Percentiles rank a stretch among this genome's conserved stretches.
phyloP scores from a whole-genome alignment of 2,113 vertebrate species.

The Potamarius usumacintae region DNA sequence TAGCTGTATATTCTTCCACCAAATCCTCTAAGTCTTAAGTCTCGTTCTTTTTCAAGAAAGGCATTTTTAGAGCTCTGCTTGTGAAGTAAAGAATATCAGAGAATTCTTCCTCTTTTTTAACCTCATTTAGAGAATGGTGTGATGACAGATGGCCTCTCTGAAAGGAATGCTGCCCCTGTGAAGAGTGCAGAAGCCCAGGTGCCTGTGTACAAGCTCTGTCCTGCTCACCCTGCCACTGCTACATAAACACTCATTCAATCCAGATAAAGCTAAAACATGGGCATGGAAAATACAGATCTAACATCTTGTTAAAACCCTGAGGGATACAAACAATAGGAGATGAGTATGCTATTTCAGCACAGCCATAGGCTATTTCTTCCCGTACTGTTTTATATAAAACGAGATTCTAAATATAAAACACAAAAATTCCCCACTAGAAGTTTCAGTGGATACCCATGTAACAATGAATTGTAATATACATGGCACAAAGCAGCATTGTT shows the following conservation, averaged over 20 bases:
- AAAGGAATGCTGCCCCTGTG: slow-evolving; percentile 42
- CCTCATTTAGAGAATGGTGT: slow-evolving; percentile 59
- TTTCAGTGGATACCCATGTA: background rate
- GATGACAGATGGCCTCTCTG: slow-evolving; percentile 52
- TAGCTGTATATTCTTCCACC: background rate
- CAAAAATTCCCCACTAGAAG: background rate
- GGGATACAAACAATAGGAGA: slow-evolving; percentile 5
- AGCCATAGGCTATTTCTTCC: background rate
- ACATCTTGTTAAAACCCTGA: slow-evolving; percentile 16
- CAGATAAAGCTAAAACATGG: slow-evolving; percentile 14
- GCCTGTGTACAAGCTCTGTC: slow-evolving; percentile 31
- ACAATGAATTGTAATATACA: background rate
- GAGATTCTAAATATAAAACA: slow-evolving; percentile 1
- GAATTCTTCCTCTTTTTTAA: background rate
- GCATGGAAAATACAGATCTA: background rate
- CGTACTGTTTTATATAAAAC: slow-evolving; percentile 14
- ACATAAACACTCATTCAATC: slow-evolving; percentile 23
- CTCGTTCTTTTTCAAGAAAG: background rate
- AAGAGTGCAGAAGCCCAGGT: slow-evolving; percentile 59
- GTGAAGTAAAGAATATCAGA: background rate
- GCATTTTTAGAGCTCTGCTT: background rate
- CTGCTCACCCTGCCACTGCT: slow-evolving; percentile 39
- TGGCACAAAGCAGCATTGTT: slow-evolving; percentile 8
- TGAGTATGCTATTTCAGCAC: background rate
- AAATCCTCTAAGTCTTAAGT: slow-evolving; percentile 21